These are phyloP conservation scores for Electrona antarctica DNA, from an alignment of 2,113 vertebrate genomes.

Conservation along the genomic window DNA sequence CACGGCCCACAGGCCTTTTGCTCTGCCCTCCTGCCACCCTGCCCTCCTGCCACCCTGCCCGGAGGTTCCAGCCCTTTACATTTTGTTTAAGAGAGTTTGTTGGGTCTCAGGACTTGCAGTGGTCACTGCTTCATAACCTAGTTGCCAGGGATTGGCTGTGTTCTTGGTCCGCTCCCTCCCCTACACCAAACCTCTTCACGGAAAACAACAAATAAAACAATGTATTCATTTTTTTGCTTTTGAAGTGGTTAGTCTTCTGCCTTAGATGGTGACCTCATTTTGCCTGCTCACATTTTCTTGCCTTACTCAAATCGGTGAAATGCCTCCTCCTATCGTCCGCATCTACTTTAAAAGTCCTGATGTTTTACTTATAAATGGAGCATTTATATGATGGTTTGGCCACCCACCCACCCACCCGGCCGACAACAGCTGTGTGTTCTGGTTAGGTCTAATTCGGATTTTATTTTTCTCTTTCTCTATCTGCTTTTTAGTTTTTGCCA, in stretches of 20 bases:
- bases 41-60: conserved; percentile 42
- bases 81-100: no score
- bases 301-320: conserved; percentile 38
- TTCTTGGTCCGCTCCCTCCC: no score
- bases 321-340: neutral
- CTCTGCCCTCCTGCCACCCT: conserved; percentile 36
- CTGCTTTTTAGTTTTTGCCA: neutral
- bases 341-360: conserved; percentile 27
- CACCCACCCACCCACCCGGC: conserved; percentile 6
- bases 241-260: neutral
- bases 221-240: no score
- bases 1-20: no score
- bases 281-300: conserved; percentile 29
- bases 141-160: no score
- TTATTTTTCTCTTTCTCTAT: conserved; percentile 8
- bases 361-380: conserved; percentile 1
- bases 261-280: conserved; percentile 47
- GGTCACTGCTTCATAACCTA: no score
- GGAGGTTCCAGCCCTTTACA: neutral
- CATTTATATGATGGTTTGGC: conserved; percentile 10
- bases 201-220: no score
- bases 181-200: no score
- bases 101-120: no score
- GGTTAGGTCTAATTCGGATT: conserved; percentile 5
- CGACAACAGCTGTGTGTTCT: no score